Conservation (phyloP, 2,797 vertebrate genomes). For the Bucorvus abyssinicus region DNA sequence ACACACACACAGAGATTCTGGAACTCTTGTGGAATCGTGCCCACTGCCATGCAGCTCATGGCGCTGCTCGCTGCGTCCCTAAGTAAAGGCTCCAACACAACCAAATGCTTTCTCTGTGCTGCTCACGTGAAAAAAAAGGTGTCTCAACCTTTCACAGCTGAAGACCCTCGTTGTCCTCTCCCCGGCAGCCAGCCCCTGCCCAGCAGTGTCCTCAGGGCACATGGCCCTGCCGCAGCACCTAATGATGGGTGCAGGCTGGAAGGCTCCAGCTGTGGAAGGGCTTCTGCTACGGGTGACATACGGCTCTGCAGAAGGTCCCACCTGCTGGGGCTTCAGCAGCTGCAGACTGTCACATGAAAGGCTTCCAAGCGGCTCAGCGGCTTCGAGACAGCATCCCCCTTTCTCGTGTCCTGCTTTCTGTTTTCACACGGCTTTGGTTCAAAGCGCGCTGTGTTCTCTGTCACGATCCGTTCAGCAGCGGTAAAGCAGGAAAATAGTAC, state of each 20-base stretch:
- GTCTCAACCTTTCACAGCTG: not conserved
- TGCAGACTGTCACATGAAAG: not conserved
- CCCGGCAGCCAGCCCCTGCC: not conserved
- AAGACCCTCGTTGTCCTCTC: not conserved
- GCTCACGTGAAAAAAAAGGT: not conserved
- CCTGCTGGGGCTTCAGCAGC: not conserved
- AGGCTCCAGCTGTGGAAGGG: not conserved
- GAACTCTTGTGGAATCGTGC: too few relatives aligned
- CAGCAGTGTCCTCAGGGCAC: not conserved
- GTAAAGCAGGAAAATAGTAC: not conserved
- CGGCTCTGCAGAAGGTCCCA: not conserved
- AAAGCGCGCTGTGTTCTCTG: not conserved
- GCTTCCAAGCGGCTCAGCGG: not conserved
- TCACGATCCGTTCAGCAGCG: not conserved
- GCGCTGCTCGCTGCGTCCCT: not conserved
- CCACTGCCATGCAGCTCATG: not conserved
- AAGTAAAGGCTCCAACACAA: not conserved
- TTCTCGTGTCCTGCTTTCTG: not conserved
- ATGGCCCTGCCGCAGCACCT: not conserved
- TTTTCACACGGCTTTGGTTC: constrained; percentile 3
- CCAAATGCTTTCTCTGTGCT: not conserved
- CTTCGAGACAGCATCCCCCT: not conserved
- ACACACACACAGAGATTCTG: too few relatives aligned
- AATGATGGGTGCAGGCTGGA: not conserved
- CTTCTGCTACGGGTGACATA: constrained; percentile 17